A percentile compares a stretch with the other conserved stretches of the same genome.
These are phyloP conservation scores for Anoplius nigerrimus DNA, from an alignment of 2,888 invertebrate species.

Conservation along the genomic window DNA sequence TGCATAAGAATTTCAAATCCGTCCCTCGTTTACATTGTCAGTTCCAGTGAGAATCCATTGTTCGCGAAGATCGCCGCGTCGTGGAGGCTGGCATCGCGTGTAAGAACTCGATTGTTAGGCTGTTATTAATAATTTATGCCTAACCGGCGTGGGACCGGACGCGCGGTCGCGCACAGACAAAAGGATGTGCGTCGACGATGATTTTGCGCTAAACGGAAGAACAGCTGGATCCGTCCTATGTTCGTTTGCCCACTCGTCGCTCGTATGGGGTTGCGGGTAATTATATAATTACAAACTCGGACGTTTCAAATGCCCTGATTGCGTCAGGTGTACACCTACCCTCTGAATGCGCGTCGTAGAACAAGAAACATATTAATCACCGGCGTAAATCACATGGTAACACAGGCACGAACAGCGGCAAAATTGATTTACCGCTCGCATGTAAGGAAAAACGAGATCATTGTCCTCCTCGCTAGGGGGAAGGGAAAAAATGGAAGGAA, in stretches of 20 bases:
- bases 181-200: background rate
- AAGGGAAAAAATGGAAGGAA: background rate
- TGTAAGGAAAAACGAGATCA: background rate
- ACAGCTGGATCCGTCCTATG: background rate
- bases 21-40: background rate
- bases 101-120: slow-evolving; percentile 28
- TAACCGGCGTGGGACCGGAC: slow-evolving; percentile 44
- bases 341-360: background rate
- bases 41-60: slow-evolving; percentile 9
- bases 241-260: background rate
- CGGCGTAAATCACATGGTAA: background rate
- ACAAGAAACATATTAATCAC: background rate
- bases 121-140: slow-evolving; percentile 28
- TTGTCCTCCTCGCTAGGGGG: background rate
- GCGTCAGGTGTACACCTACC: no score
- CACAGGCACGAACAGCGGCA: background rate
- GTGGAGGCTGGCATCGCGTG: background rate
- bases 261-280: background rate
- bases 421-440: background rate
- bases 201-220: background rate
- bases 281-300: background rate
- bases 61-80: background rate
- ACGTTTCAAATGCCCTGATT: no score
- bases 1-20: slow-evolving; percentile 7
- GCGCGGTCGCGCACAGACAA: slow-evolving; percentile 4